These are phyloP conservation scores for Ariolimax columbianus DNA, from an alignment of 2,888 invertebrate species.

Conservation along the genomic window DNA sequence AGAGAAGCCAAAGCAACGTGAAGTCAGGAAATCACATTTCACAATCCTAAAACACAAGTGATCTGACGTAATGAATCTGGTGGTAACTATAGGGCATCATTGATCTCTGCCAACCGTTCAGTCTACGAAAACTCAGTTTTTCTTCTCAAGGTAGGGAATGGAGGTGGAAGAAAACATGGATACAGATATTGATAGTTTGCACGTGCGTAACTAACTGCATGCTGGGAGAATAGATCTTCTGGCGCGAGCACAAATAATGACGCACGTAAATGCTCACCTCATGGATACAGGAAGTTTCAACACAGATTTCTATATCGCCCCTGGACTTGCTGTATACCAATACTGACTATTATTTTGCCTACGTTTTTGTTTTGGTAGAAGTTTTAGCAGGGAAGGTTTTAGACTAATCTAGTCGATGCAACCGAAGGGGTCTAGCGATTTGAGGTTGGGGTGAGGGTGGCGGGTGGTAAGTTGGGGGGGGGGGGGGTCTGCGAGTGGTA, in stretches of 20 bases:
- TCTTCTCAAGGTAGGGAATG: not conserved
- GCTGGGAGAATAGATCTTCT: not conserved
- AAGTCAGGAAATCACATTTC: not conserved
- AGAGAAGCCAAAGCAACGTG: not conserved
- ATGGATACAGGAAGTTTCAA: not conserved
- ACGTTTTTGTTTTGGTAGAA: too few species aligned
- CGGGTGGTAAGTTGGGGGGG: too few species aligned
- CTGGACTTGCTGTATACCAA: too few species aligned
- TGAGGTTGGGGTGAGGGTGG: too few species aligned
- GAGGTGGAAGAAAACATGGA: not conserved
- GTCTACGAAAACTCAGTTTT: not conserved
- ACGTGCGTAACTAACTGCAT: not conserved
- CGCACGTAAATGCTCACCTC: not conserved
- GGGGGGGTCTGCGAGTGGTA: too few species aligned
- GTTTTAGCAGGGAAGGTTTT: too few species aligned
- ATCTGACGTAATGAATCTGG: not conserved
- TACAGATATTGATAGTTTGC: not conserved
- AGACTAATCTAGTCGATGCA: too few species aligned
- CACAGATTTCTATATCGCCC: too few species aligned
- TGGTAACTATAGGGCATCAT: not conserved
- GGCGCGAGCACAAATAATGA: not conserved
- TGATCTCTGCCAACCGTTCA: not conserved
- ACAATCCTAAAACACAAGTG: not conserved
- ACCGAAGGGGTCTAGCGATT: too few species aligned
- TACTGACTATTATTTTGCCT: too few species aligned